phyloP scores from a whole-genome alignment of 2,888 invertebrate genomes.

The Syrista parreyssii region DNA sequence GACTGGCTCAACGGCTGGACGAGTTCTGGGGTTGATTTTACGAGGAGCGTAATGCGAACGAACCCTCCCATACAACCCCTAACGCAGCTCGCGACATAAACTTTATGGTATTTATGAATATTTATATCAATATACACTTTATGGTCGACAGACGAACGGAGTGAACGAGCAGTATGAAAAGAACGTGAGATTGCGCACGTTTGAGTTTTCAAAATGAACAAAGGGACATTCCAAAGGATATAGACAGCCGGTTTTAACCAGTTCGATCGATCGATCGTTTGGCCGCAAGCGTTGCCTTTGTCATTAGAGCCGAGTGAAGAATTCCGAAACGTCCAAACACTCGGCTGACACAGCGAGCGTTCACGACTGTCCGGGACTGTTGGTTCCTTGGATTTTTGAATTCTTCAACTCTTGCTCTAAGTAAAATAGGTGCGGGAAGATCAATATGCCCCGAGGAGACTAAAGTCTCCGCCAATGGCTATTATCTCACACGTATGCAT shows the following conservation, averaged over 20 bases:
- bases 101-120: constrained; percentile 66
- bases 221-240: neutral
- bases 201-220: neutral
- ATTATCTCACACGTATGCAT: constrained; percentile 53
- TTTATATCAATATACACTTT: constrained; percentile 66
- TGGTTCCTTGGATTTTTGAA: neutral
- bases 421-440: constrained; percentile 2
- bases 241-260: neutral
- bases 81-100: constrained; percentile 57
- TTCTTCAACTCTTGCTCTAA: neutral
- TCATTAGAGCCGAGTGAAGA: neutral
- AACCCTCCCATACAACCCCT: constrained; percentile 30
- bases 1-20: neutral
- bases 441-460: constrained; percentile 32
- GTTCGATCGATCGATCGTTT: neutral
- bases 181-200: neutral
- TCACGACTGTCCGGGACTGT: neutral
- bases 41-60: constrained; percentile 54
- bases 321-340: neutral
- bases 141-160: constrained; percentile 32
- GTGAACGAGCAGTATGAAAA: neutral
- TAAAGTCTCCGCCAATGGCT: constrained; percentile 55
- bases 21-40: constrained; percentile 48
- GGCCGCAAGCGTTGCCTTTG: neutral
- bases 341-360: neutral